Percentiles rank a stretch among this genome's conserved stretches.
Evolutionary conservation across 2,797 vertebrate species (phyloP).

Genomic region (Lindbergichthys nudifrons): DNA sequence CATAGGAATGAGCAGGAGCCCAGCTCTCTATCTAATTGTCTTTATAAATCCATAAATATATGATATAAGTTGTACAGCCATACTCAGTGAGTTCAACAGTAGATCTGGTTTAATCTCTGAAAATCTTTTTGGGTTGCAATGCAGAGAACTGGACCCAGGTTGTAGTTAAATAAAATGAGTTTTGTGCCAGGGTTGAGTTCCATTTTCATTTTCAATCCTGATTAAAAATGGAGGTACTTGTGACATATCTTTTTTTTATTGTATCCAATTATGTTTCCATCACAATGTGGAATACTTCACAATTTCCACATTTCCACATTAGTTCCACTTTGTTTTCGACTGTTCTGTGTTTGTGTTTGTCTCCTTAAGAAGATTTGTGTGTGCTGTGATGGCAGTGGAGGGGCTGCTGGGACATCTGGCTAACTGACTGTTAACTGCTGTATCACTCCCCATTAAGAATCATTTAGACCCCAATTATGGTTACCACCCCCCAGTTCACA

Average conservation of each 20-base stretch:
- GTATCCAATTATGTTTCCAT: background rate
- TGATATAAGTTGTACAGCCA: no score
- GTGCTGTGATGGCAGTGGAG: slow-evolving; percentile 45
- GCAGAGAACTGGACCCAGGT: background rate
- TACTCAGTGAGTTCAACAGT: no score
- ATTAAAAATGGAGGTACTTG: background rate
- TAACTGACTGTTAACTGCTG: slow-evolving; percentile 70
- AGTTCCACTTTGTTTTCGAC: slow-evolving; percentile 58
- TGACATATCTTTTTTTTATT: background rate
- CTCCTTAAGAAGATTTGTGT: slow-evolving; percentile 61
- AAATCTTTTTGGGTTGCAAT: no score
- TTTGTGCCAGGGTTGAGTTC: background rate
- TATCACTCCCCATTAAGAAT: slow-evolving; percentile 74
- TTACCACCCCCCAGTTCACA: slow-evolving; percentile 61
- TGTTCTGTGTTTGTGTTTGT: slow-evolving; percentile 45
- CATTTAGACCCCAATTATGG: slow-evolving; percentile 75
- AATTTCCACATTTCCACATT: slow-evolving; percentile 38
- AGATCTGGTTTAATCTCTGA: background rate
- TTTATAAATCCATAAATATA: no score
- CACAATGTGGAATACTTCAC: slow-evolving; percentile 32
- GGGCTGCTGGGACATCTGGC: slow-evolving; percentile 70
- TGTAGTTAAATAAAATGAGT: background rate
- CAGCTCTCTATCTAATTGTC: no score
- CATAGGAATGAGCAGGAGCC: no score
- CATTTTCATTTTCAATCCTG: background rate